Percentiles rank a stretch among this genome's conserved stretches.
These are phyloP conservation scores for Eulithis prunata DNA, from an alignment of 2,888 invertebrate species.

Conservation along the genomic window DNA sequence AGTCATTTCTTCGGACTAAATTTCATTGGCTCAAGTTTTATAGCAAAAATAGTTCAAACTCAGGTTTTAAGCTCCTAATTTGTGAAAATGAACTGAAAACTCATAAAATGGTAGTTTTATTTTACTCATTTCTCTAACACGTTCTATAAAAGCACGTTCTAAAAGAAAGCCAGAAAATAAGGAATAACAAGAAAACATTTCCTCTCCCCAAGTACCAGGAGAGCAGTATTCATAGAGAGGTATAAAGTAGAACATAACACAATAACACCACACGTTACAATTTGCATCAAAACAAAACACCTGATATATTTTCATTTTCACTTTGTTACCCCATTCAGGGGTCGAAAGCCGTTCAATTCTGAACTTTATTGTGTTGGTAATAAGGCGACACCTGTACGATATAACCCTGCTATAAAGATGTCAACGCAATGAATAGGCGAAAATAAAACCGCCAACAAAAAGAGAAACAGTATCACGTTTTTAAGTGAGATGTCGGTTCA, in stretches of 20 bases:
- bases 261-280: conserved; percentile 35
- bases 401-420: conserved; percentile 38
- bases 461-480: conserved; percentile 39
- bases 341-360: conserved; percentile 17
- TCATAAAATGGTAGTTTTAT: not conserved
- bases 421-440: conserved; percentile 42
- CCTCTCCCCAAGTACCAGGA: conserved; percentile 13
- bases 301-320: conserved; percentile 42
- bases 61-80: no score
- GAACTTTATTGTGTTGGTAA: conserved; percentile 18
- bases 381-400: conserved; percentile 23
- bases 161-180: conserved; percentile 4
- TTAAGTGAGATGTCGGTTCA: conserved; percentile 41
- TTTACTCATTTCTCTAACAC: not conserved
- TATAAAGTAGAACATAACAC: conserved; percentile 25
- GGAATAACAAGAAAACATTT: conserved; percentile 10
- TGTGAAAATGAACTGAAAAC: no score
- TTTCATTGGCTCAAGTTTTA: no score
- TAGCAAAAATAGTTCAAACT: no score
- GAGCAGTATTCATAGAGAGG: conserved; percentile 11
- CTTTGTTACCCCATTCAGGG: conserved; percentile 22
- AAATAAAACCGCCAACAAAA: conserved; percentile 40
- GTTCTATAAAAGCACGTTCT: not conserved
- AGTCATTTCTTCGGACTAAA: no score
- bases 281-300: conserved; percentile 39